phyloP scores from a whole-genome alignment of 2,888 invertebrate genomes.

The Melipona beecheii region DNA sequence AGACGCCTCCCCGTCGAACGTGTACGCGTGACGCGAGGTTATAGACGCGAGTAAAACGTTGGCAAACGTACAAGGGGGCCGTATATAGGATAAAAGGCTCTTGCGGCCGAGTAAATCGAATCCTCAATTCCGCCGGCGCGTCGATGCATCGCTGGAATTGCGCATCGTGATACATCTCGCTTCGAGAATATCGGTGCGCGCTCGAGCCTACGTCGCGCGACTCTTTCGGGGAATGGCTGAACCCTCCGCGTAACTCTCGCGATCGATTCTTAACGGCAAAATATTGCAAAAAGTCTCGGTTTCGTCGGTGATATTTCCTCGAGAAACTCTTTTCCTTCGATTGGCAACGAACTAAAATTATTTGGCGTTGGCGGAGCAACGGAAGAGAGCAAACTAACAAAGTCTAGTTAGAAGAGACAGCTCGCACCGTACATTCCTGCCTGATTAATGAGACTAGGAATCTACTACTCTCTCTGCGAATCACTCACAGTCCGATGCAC shows the following conservation, averaged over 20 bases:
- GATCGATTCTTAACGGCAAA: too few relatives aligned
- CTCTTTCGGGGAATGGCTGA: not conserved
- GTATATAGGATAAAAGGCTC: slow-evolving; percentile 23
- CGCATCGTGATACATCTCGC: not conserved
- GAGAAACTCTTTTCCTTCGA: too few relatives aligned
- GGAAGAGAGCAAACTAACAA: too few relatives aligned
- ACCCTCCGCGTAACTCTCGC: not conserved
- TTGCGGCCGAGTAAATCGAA: slow-evolving; percentile 29
- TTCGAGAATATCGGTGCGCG: not conserved
- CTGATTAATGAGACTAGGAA: too few relatives aligned
- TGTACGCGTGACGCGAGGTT: slow-evolving; percentile 26
- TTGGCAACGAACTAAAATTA: too few relatives aligned
- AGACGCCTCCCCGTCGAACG: not conserved
- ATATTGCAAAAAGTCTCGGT: too few relatives aligned
- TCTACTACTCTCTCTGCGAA: too few relatives aligned
- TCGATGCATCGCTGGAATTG: slow-evolving; percentile 8
- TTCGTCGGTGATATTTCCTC: too few relatives aligned
- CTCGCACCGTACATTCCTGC: too few relatives aligned
- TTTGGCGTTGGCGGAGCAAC: too few relatives aligned
- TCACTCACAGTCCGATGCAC: too few relatives aligned
- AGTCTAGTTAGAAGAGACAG: too few relatives aligned
- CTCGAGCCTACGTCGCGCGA: not conserved
- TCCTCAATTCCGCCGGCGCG: slow-evolving; percentile 15
- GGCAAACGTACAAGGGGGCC: slow-evolving; percentile 32
- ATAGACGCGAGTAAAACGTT: slow-evolving; percentile 25